Evolutionary conservation across 2,113 vertebrate genomes (phyloP), one percentile per base, ranked within the genome.

Genomic region (Microtus montanus): DNA sequence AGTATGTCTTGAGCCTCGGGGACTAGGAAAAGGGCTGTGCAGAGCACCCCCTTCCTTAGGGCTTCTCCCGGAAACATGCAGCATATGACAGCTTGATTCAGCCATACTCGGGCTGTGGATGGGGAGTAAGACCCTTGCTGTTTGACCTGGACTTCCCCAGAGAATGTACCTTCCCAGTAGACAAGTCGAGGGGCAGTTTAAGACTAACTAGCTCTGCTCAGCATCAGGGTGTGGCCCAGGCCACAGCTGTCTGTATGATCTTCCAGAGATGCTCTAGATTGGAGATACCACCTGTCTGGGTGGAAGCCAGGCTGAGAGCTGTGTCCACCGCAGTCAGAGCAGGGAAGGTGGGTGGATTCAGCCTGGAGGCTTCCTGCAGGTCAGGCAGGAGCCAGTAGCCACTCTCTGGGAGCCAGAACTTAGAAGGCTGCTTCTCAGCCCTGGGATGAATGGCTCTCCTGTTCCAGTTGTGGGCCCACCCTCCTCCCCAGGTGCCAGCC

Each of bases 401-500:
- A 54, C 44, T 75, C 90, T 85, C 44, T 92, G 44, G 20, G 30
- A 78, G 30, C 38, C 49, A 70, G 87, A 70, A 22, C 61, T 41
- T 41, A 3, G 24, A 77, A 33, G 82, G 82, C 61, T 74, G 13
- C 44, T 33, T 44, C 35, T 15, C 11, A 78, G 78, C 15, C 58
- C 54, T 85, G 2, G 10, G 15, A 96, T 96, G 91, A 97, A 97
- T 95, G 82, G 41, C 4, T n/a, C 87, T 78, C 94, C 94, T 96
- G 89, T 96, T 96, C 49, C 89, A 75, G 58, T 89, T 84, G n/a
- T 35, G 84, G 87, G 64, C 70, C 70, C n/a, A 47, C 63, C 70
- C 85, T 89, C 52, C 71, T 93, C 89, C 86, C 74, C 92, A 95
- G 93, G 96, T 97, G 87, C 95, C 88, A 90, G 75, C 0, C 0